These are phyloP conservation scores for Selenia dentaria DNA, from an alignment of 2,888 invertebrate species.

Conservation along the genomic window DNA sequence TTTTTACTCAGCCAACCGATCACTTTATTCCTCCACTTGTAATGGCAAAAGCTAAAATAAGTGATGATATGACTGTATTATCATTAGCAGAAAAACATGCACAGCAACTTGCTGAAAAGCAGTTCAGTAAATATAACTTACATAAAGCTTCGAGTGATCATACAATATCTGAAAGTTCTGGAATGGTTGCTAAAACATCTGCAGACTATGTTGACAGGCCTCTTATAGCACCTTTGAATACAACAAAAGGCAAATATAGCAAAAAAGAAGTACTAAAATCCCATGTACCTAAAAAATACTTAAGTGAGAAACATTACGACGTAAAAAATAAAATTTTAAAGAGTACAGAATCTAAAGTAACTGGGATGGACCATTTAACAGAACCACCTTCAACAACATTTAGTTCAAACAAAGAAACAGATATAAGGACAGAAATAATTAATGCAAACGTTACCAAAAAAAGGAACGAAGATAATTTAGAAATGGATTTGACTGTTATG, in stretches of 20 bases:
- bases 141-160: slow-evolving; percentile 23
- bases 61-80: slow-evolving; percentile 78
- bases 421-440: slow-evolving; percentile 32
- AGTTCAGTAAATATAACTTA: slow-evolving; percentile 44
- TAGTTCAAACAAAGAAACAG: slow-evolving; percentile 29
- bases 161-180: slow-evolving; percentile 15
- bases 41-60: slow-evolving; percentile 79
- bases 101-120: slow-evolving; percentile 68
- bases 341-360: slow-evolving; percentile 40
- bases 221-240: slow-evolving; percentile 32
- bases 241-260: slow-evolving; percentile 38
- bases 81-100: slow-evolving; percentile 78
- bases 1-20: slow-evolving; percentile 78
- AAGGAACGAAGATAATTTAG: slow-evolving; percentile 48
- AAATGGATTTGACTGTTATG: slow-evolving; percentile 66
- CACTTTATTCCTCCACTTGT: slow-evolving; percentile 80
- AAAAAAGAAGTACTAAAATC: slow-evolving; percentile 57
- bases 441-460: slow-evolving; percentile 20
- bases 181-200: not conserved
- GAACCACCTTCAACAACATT: slow-evolving; percentile 34
- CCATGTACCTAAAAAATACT: slow-evolving; percentile 65
- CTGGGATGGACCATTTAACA: slow-evolving; percentile 36
- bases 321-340: slow-evolving; percentile 52
- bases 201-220: slow-evolving; percentile 32
- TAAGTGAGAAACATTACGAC: slow-evolving; percentile 54